These are phyloP conservation scores for Amazona guildingii DNA, from an alignment of 2,113 vertebrate species.

Conservation along the genomic window DNA sequence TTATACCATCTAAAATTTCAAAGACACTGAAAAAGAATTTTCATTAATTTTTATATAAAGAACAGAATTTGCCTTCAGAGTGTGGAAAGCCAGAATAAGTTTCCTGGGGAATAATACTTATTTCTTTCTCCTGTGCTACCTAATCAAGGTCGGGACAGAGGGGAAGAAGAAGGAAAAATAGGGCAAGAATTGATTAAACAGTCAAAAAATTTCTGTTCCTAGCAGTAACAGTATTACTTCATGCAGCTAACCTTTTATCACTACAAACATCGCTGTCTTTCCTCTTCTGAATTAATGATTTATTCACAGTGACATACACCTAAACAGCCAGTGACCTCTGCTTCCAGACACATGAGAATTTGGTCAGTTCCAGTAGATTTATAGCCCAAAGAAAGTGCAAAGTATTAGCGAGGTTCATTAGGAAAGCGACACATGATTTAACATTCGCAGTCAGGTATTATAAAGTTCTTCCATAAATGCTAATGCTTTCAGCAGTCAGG, in stretches of 20 bases:
- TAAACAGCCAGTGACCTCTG: not conserved
- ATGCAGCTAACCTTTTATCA: not conserved
- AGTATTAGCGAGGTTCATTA: not conserved
- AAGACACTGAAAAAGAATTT: not conserved
- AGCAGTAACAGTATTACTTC: not conserved
- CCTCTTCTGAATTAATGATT: not conserved
- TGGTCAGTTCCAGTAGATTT: not conserved
- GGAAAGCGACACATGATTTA: not conserved
- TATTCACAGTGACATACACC: not conserved
- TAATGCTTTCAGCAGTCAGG: not conserved
- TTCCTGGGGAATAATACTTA: not conserved
- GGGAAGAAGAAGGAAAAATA: not conserved
- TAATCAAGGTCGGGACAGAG: not conserved
- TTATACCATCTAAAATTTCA: not conserved
- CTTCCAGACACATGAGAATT: not conserved
- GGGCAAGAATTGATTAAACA: not conserved
- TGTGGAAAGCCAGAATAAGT: not conserved
- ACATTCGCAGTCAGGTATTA: not conserved
- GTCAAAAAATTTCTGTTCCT: not conserved
- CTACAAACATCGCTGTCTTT: not conserved
- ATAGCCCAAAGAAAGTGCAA: not conserved
- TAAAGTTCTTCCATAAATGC: not conserved
- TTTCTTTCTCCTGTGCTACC: not conserved
- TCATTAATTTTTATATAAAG: not conserved
- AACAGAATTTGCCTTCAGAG: not conserved